Evolutionary conservation across 2,888 invertebrate genomes (phyloP).

Genomic region (Cylloceria caligata): DNA sequence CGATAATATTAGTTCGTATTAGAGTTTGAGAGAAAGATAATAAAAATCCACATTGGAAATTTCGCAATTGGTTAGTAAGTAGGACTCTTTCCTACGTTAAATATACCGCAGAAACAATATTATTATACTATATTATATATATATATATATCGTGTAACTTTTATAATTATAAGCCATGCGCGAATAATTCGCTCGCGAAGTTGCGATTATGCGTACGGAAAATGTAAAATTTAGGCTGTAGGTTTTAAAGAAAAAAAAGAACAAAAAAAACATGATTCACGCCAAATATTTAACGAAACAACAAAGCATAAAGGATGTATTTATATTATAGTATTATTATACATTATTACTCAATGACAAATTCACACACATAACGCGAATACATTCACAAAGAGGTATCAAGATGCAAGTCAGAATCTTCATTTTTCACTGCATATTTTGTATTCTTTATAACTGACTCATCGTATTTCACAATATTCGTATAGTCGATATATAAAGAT

Average conservation of each 20-base stretch:
- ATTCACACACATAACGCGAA: conserved; percentile 24
- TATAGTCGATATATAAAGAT: neutral
- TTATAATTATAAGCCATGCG: conserved; percentile 55
- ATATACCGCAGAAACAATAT: conserved; percentile 40
- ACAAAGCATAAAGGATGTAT: conserved; percentile 69
- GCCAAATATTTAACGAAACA: conserved; percentile 78
- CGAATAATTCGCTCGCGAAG: conserved; percentile 35
- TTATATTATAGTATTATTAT: conserved; percentile 75
- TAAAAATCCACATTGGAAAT: conserved; percentile 37
- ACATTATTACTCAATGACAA: conserved; percentile 32
- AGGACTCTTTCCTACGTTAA: conserved; percentile 40
- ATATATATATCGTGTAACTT: conserved; percentile 53
- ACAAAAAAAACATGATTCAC: conserved; percentile 77
- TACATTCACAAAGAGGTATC: conserved; percentile 64
- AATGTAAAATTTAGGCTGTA: conserved; percentile 65
- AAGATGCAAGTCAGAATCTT: conserved; percentile 63
- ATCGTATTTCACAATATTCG: conserved; percentile 16
- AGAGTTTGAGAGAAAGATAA: conserved; percentile 15
- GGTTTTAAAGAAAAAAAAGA: conserved; percentile 67
- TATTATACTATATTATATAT: conserved; percentile 30
- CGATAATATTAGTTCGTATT: conserved; percentile 28
- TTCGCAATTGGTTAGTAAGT: conserved; percentile 39
- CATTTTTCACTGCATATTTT: conserved; percentile 43
- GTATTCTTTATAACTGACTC: conserved; percentile 19
- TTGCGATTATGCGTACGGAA: conserved; percentile 15